A percentile compares a stretch with the other conserved stretches of the same genome.
Evolutionary conservation across 2,888 invertebrate species (phyloP).

Genomic region (Cryptosula pallasiana): DNA sequence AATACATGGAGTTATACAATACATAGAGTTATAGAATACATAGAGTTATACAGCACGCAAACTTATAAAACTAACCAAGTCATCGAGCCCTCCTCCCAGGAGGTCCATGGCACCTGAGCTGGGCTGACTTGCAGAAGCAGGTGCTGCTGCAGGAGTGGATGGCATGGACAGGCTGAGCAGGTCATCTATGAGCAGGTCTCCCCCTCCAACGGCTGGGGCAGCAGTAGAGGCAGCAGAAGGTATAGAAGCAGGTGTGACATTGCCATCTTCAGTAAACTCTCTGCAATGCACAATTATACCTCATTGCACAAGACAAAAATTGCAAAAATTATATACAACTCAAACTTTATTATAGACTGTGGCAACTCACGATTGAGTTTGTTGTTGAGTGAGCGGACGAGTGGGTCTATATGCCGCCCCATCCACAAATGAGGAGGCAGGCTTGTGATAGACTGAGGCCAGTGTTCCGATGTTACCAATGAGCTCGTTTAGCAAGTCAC

Average conservation of each 20-base stretch:
- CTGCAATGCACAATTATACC: neutral
- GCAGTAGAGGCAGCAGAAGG: neutral
- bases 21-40: too few species aligned
- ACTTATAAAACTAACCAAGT: conserved; percentile 66
- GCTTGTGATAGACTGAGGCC: conserved; percentile 95
- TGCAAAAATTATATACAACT: neutral
- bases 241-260: neutral
- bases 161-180: conserved; percentile 19
- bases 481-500: conserved; percentile 86
- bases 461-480: conserved; percentile 94
- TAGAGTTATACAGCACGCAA: too few species aligned
- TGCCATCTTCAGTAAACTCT: neutral
- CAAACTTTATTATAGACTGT: neutral
- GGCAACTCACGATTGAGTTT: neutral
- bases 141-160: conserved; percentile 21
- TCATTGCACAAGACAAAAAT: neutral
- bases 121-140: conserved; percentile 31
- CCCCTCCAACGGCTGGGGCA: neutral
- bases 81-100: conserved; percentile 76
- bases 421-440: conserved; percentile 93
- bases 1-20: too few species aligned
- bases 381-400: neutral
- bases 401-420: conserved; percentile 59
- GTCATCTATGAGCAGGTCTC: conserved; percentile 16
- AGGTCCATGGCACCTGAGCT: conserved; percentile 68